Evolutionary conservation across 1,140 invertebrate genomes (phyloP), one percentile per base, ranked within the genome.

Genomic region (Hypsibius dujardini): DNA sequence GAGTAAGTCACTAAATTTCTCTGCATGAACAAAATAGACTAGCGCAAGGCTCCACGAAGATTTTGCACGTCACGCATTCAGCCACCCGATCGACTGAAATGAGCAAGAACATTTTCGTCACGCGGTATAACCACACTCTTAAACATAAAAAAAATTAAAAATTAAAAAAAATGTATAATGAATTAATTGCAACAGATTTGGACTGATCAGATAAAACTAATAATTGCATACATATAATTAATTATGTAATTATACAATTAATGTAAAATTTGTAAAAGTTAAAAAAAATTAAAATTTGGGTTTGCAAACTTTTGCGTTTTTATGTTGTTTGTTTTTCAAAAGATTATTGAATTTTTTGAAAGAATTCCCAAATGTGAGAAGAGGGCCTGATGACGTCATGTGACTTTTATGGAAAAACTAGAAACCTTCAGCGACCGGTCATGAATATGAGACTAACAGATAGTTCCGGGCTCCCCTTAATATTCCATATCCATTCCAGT

Each of bases 1-100:
- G 62, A 67, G 62, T 67, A 67, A 67, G 62, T 67, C 7, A 42
- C 42, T 56, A 56, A 7, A 56, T 12, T 12, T 56, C 50, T 56
- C 7, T 56, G 7, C 7, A 12, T 56, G 7, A n/a, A 56, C 50
- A n/a, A 56, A 56, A 56, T 7, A 56, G 50, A 56, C 7, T 12
- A 56, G n/a, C 50, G 7, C n/a, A 7, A n/a, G n/a, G n/a, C 7
- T 56, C 50, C n/a, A 12, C 50, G n/a, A n/a, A 56, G n/a, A 12
- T 56, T n/a, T 56, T 56, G 28, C 28, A 28, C 28, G 28, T 28
- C 28, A 28, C 28, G 28, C 28, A 28, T 28, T 28, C 28, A 28
- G 28, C 28, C 28, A 28, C 28, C 28, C 28, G 28, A 28, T 28
- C 28, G 28, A 28, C 28, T 28, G 28, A 28, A 28, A 28, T 28